phyloP scores from a whole-genome alignment of 2,113 vertebrate genomes.

The Helogale parvula region DNA sequence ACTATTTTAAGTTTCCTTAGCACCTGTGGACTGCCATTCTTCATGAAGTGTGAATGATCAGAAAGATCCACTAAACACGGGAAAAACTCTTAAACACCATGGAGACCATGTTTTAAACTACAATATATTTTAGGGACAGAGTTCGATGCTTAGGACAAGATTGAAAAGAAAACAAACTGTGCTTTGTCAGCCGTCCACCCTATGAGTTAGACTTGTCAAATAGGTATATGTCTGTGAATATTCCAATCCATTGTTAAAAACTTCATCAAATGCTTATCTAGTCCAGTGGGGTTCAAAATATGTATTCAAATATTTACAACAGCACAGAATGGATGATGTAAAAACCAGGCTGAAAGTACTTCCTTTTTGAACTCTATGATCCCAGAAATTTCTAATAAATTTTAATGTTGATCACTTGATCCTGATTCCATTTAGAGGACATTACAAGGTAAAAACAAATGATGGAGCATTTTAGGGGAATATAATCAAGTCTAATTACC shows the following conservation, averaged over 20 bases:
- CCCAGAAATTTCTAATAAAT: background rate
- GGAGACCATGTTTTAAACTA: background rate
- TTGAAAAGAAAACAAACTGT: background rate
- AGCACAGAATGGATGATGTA: background rate
- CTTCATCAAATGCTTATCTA: background rate
- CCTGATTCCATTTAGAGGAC: background rate
- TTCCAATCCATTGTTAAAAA: background rate
- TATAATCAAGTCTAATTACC: slow-evolving; percentile 1
- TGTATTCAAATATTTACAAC: background rate
- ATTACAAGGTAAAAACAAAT: background rate
- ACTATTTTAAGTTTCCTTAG: background rate
- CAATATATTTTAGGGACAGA: background rate
- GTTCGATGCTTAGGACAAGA: background rate
- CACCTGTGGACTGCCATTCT: background rate
- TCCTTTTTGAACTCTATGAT: background rate
- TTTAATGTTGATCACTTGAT: slow-evolving; percentile 23
- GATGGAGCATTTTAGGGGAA: background rate
- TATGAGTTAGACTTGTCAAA: background rate
- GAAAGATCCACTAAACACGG: background rate
- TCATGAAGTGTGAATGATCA: background rate
- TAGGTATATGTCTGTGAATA: background rate
- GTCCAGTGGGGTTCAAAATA: background rate
- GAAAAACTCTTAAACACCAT: background rate
- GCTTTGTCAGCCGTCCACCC: background rate
- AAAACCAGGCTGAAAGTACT: background rate